Evolutionary conservation across 53 echinoderm and acorn worm species (phyloP), one percentile per base, ranked within the genome.

Genomic region (Paelopatides confundens): DNA sequence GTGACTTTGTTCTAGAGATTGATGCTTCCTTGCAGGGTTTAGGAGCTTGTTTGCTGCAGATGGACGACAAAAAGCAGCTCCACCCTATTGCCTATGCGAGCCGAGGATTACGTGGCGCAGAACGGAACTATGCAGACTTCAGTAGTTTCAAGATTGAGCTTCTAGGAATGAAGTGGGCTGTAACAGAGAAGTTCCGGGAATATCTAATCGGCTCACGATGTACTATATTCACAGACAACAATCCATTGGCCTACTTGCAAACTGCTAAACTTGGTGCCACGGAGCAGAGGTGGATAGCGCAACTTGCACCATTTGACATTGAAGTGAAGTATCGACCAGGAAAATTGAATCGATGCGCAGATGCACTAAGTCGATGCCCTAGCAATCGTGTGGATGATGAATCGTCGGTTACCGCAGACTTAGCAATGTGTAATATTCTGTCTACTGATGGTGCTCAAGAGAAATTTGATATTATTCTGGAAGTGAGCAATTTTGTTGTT

Each of bases 91-190:
- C 85, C 11, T 90, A 46, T 63, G 90, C 90, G 15, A 90, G 90
- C 35, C 52, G 85, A 37, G 69, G 79, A 15, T 82, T 93, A 0
- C 29, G 89, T 7, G 90, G 90, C 2, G 71, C 90, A 1, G 87
- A 90, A 34, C 69, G 82, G 62, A 65, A 40, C 13, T 90, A 93
- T 35, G 36, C 76, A 6, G 84, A 89, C 33, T 33, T 87, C 11
- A 90, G 90, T 1, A 93, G 93, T 27, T 93, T 93, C 62, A 90
- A 93, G 43, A 1, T 93, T 0, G 87, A 93, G 39, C 71, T 87
- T 26, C 58, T 90, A 5, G 93, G 51, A 8, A 58, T 93, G 0
- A 93, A 93, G 47, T 93, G 90, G 93, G 90, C 87, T 0, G 84
- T 90, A 0, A 62, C 46, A 5, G 93, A 87, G 24, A 93, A 93